Evolutionary conservation across 2,888 invertebrate genomes (phyloP), one percentile per base, ranked within the genome.

Genomic region (Oxycera nigricornis): DNA sequence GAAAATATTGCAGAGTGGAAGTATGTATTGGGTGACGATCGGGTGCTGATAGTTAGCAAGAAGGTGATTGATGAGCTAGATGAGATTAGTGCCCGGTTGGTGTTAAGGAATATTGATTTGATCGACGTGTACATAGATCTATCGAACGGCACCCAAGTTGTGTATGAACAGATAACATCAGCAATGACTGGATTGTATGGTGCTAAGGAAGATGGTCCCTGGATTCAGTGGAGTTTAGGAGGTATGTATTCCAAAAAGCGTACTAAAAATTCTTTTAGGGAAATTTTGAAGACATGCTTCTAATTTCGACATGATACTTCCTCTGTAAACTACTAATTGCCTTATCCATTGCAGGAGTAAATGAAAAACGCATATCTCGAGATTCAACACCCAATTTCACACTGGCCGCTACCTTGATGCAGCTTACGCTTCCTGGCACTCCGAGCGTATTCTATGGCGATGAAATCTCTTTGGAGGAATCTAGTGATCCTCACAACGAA

Each of bases 381-480:
- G 86, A 87, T 1, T 82, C 88, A 75, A 86, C 87, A 77, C 80
- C 84, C 0, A 92, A 93, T 79, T 90, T 90, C 26, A 91, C 91
- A 26, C 84, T 92, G 57, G 91, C 91, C 1, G 88, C 91, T 3
- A 88, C 89, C 1, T 86, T 94, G 77, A 86, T 97, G 79, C 91
- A 94, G 81, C 87, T 96, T 82, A 90, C 93, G 86, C 86, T 97
- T 46, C 96, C 96, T 0, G 97, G 90, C 7, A 94, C 95, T 0
- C 90, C 95, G 0, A 93, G 91, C 78, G 90, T 96, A 79, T 95
- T 96, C 85, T 97, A 97, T 83, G 96, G 96, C 0, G 96, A 97
- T 83, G 96, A 97, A 87, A 90, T 96, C 76, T 92, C 92, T 1
- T 86, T 94, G 78, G 87, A 88, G 61, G 89, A 91, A 78, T 82